phyloP scores from a whole-genome alignment of 2,888 invertebrate genomes.

The Brassicogethes aeneus region DNA sequence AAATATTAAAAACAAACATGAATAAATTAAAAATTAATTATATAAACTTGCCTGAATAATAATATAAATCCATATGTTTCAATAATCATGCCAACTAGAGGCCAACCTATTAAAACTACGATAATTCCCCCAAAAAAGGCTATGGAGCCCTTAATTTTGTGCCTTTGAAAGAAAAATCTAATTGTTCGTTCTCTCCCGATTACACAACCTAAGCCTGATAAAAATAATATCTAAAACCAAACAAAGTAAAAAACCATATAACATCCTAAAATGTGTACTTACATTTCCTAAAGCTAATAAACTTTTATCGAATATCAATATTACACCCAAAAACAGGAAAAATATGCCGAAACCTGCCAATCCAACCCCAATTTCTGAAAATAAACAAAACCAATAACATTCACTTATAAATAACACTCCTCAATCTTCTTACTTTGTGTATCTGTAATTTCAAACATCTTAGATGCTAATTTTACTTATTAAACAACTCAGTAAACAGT shows the following conservation, averaged over 20 bases:
- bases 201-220: slow-evolving; percentile 89
- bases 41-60: slow-evolving; percentile 57
- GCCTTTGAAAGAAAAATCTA: slow-evolving; percentile 95
- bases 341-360: slow-evolving; percentile 92
- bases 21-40: slow-evolving; percentile 3
- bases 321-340: slow-evolving; percentile 87
- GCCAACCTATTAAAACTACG: slow-evolving; percentile 91
- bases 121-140: slow-evolving; percentile 90
- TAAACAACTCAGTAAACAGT: neutral
- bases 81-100: slow-evolving; percentile 90
- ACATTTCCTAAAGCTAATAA: slow-evolving; percentile 98
- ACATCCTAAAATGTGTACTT: slow-evolving; percentile 41
- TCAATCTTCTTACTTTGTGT: slow-evolving; percentile 60
- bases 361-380: slow-evolving; percentile 94
- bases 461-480: slow-evolving; percentile 6
- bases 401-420: neutral
- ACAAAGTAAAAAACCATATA: neutral
- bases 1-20: slow-evolving; percentile 3
- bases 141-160: slow-evolving; percentile 84
- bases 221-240: slow-evolving; percentile 82
- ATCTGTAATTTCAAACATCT: slow-evolving; percentile 77
- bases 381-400: slow-evolving; percentile 14
- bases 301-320: slow-evolving; percentile 94
- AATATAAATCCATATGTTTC: slow-evolving; percentile 94
- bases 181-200: slow-evolving; percentile 94